These are phyloP conservation scores for Thymelicus sylvestris DNA, from an alignment of 2,888 invertebrate species.

Conservation along the genomic window DNA sequence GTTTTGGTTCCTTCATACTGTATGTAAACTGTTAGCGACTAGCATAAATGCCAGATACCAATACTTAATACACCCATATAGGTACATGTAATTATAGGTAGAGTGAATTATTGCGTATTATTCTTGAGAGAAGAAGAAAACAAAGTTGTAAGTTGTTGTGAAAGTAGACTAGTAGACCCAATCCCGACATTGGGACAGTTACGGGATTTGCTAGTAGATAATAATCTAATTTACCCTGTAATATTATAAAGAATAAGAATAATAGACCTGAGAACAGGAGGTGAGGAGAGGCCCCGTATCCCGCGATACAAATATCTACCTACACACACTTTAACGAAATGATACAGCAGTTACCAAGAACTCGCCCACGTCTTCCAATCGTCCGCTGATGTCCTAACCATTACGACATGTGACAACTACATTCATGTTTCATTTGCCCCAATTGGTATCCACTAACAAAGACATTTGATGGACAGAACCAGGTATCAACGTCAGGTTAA, in stretches of 20 bases:
- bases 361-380: conserved; percentile 4
- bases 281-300: background rate
- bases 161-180: no score
- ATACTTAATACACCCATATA: no score
- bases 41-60: background rate
- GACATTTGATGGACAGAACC: conserved; percentile 16
- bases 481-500: conserved; percentile 33
- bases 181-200: no score
- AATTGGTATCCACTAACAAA: conserved; percentile 27
- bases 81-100: no score
- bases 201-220: no score
- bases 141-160: no score
- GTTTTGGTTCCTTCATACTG: conserved; percentile 57
- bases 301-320: background rate
- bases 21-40: conserved; percentile 39
- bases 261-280: background rate
- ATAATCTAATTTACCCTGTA: no score
- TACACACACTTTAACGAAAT: background rate
- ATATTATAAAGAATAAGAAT: no score
- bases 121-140: no score
- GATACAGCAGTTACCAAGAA: background rate
- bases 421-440: conserved; percentile 9
- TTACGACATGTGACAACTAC: conserved; percentile 13
- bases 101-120: no score
- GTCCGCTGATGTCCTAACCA: conserved; percentile 13